Conservation (phyloP, 2,797 vertebrate species). For the Orestias chungarensis region DNA sequence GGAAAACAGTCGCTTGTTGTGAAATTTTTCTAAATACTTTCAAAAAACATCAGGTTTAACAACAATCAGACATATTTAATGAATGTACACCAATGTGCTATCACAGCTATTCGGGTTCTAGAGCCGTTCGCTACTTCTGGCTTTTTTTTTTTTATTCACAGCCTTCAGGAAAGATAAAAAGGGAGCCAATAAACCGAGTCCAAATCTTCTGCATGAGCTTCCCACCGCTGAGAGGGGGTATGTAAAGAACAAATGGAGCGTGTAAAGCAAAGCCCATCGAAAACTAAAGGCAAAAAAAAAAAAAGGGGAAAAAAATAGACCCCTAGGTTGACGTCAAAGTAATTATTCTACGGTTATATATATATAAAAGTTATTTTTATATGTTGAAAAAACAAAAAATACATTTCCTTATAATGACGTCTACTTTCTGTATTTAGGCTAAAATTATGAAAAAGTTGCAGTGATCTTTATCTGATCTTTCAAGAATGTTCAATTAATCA, state of each 20-base stretch:
- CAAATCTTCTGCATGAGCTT: constrained; percentile 40
- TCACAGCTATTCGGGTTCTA: constrained; percentile 18
- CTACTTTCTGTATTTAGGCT: background rate
- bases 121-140: background rate
- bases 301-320: background rate
- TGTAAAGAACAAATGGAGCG: constrained; percentile 21
- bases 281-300: constrained; percentile 17
- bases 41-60: constrained; percentile 1
- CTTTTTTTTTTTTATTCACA: constrained; percentile 17
- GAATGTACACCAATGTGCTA: constrained; percentile 12
- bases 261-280: constrained; percentile 26
- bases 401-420: background rate
- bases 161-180: constrained; percentile 26
- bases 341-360: no score
- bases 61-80: background rate
- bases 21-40: background rate
- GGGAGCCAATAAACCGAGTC: constrained; percentile 17
- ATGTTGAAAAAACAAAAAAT: no score
- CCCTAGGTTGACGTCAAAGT: constrained; percentile 5
- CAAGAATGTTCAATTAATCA: background rate
- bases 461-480: background rate
- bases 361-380: no score
- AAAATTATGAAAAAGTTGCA: background rate
- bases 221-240: constrained; percentile 22
- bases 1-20: background rate